phyloP scores from a whole-genome alignment of 2,888 invertebrate species.

The Thereva nobilitata region DNA sequence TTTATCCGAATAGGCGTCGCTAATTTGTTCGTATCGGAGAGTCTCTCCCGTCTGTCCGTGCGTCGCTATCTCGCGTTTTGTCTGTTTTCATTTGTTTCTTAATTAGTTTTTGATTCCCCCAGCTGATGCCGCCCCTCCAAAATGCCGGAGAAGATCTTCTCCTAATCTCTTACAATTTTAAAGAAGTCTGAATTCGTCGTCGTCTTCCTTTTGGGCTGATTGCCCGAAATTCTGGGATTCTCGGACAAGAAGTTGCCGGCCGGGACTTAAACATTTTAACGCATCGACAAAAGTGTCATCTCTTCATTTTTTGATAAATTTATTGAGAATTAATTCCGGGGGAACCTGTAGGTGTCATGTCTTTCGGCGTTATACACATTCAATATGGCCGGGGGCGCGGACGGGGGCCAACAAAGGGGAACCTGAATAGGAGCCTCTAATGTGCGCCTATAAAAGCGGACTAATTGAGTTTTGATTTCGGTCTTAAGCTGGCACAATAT shows the following conservation, averaged over 20 bases:
- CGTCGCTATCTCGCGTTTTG: constrained; percentile 29
- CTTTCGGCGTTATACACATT: constrained; percentile 1
- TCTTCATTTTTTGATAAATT: constrained; percentile 35
- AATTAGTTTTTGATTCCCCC: constrained; percentile 39
- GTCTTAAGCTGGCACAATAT: background rate
- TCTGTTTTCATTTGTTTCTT: constrained; percentile 38
- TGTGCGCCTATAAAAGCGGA: constrained; percentile 20
- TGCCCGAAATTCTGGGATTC: background rate
- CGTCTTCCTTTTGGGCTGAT: constrained; percentile 4
- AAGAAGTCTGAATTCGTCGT: background rate
- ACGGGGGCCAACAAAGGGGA: constrained; percentile 19
- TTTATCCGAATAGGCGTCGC: constrained; percentile 46
- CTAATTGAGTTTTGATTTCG: constrained; percentile 28
- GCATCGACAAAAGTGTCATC: constrained; percentile 34
- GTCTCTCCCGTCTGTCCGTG: constrained; percentile 3
- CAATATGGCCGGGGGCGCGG: background rate
- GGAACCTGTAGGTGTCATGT: constrained; percentile 26
- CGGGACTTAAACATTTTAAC: constrained; percentile 23
- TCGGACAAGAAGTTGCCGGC: constrained; percentile 16
- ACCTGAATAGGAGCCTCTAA: constrained; percentile 19
- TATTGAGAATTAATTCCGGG: constrained; percentile 34
- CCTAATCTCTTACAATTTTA: constrained; percentile 18
- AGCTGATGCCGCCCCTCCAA: constrained; percentile 17
- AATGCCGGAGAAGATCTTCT: too few relatives aligned
- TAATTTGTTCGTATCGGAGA: constrained; percentile 40